Evolutionary conservation across 1,140 invertebrate species (phyloP), one percentile per base, ranked within the genome.

Genomic region (Drosophila azteca): DNA sequence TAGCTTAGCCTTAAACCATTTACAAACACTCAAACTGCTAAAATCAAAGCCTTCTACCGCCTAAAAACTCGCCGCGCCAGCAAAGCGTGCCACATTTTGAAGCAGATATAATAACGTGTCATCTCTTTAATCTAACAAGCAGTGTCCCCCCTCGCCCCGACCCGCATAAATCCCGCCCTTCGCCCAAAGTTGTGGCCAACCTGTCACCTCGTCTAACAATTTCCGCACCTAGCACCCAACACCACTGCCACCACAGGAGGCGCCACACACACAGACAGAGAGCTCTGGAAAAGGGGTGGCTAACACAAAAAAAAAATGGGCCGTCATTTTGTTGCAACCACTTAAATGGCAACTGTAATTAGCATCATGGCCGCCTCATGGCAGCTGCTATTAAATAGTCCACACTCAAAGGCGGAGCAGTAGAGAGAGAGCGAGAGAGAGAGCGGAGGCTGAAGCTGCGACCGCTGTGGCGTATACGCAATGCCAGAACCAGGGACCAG

Each of bases 331-430:
- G 78, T 74, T 87, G 83, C 82, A 88, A 88, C 82, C 82, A 88
- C 82, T 87, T 88, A 87, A 87, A 87, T 87, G 83, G 79, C 82
- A 87, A 76, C 78, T 82, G 83, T 87, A 87, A 87, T 87, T 87
- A 87, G 82, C 82, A 87, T 87, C 79, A 87, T 88, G 79, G 82
- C 83, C 83, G 74, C 75, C 35, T 39, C 35, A 79, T 88, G 83
- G 82, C 82, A 88, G 82, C 83, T 87, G 82, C 82, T 87, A 82
- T 87, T 87, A 87, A 87, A 79, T 77, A 87, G 75, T 87, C 66
- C 77, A 50, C 50, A 62, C 77, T 50, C 62, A 62, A 48, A 75
- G 53, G 17, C 61, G 29, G 2, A 22, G 46, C 17, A 13, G 11
- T 3, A 2, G 6, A 26, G 46, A 6, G n/a, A 11, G 62, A 39